Evolutionary conservation across 2,797 vertebrate species (phyloP).

Genomic region (Sebastes minor): DNA sequence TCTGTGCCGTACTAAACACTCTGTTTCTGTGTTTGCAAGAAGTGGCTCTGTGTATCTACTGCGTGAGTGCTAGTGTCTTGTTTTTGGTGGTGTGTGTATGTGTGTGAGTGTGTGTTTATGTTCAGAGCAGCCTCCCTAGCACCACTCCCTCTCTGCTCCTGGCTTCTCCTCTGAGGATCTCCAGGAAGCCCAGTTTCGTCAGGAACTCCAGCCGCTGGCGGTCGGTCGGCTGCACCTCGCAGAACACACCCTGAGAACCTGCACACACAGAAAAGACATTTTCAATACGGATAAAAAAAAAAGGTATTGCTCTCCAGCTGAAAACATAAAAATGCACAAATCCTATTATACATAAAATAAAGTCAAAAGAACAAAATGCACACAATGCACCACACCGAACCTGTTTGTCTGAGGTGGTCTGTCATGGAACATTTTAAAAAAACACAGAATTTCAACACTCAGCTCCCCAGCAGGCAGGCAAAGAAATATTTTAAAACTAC

Average conservation of each 20-base stretch:
- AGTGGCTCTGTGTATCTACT: constrained; percentile 20
- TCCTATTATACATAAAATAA: not conserved
- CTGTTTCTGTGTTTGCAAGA: constrained; percentile 1
- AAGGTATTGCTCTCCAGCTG: not conserved
- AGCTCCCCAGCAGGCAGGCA: not conserved
- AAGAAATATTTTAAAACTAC: not conserved
- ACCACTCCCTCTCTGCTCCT: constrained; percentile 77
- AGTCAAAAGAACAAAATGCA: not conserved
- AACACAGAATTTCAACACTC: not conserved
- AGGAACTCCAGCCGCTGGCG: constrained; percentile 85
- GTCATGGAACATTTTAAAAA: not conserved
- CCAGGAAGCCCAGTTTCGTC: constrained; percentile 88
- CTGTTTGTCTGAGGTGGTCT: not conserved
- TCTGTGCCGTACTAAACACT: not conserved
- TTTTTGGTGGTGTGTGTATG: not conserved
- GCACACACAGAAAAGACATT: not conserved
- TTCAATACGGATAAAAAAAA: not conserved
- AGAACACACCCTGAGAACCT: constrained; percentile 90
- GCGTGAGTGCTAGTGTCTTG: not conserved
- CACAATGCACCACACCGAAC: not conserved
- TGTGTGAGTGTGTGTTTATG: constrained; percentile 29
- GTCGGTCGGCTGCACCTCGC: constrained; percentile 85
- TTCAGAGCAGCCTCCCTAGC: constrained; percentile 85
- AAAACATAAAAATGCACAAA: not conserved
- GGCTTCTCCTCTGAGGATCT: constrained; percentile 84